Percentiles rank a stretch among this genome's conserved stretches.
phyloP scores from a whole-genome alignment of 2,888 invertebrate genomes.

The Leptothorax acervorum region DNA sequence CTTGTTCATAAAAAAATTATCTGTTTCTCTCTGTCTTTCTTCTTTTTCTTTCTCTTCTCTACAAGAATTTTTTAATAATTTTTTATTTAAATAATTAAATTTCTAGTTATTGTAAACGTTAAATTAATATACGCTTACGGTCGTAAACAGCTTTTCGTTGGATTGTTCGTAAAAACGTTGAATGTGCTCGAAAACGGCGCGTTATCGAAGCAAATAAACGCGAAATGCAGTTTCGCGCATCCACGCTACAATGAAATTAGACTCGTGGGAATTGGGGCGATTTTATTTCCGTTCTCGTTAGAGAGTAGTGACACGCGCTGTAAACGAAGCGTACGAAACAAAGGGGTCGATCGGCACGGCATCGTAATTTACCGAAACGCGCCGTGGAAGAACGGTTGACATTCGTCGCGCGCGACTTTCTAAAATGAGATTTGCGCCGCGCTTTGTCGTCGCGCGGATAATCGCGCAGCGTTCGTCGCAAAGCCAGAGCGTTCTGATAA shows the following conservation, averaged over 20 bases:
- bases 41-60: not conserved
- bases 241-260: slow-evolving; percentile 51
- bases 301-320: slow-evolving; percentile 33
- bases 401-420: slow-evolving; percentile 38
- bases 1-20: not conserved
- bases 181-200: slow-evolving; percentile 1
- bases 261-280: slow-evolving; percentile 41
- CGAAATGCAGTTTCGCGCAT: slow-evolving; percentile 46
- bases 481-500: slow-evolving; percentile 56
- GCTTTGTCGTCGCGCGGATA: slow-evolving; percentile 58
- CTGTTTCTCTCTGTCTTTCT: not conserved
- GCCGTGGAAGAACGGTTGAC: slow-evolving; percentile 25
- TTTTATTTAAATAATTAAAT: slow-evolving; percentile 4
- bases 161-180: slow-evolving; percentile 28
- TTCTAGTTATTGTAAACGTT: not conserved
- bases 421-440: slow-evolving; percentile 31
- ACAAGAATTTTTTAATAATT: not conserved
- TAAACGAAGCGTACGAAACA: slow-evolving; percentile 52
- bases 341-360: slow-evolving; percentile 24
- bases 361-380: slow-evolving; percentile 45
- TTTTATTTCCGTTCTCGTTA: slow-evolving; percentile 55
- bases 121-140: slow-evolving; percentile 19
- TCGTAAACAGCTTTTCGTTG: slow-evolving; percentile 29
- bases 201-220: slow-evolving; percentile 49
- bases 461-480: slow-evolving; percentile 54